Percentiles rank a stretch among this genome's conserved stretches.
These are phyloP conservation scores for Rhamphomyia laevipes DNA, from an alignment of 2,888 invertebrate genomes.

Conservation along the genomic window DNA sequence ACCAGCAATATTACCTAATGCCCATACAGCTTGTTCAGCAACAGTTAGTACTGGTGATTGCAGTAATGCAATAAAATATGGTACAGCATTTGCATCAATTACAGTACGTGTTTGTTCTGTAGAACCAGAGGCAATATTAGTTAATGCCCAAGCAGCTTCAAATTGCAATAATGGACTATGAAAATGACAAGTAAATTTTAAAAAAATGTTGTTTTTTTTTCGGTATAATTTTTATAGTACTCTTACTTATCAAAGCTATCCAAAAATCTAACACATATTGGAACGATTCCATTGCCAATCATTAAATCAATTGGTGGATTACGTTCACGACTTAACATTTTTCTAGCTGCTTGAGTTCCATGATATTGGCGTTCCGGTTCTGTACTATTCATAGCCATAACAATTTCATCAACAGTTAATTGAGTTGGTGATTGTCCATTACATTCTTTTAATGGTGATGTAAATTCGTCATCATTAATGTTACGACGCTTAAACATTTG, in stretches of 20 bases:
- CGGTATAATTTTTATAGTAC: neutral
- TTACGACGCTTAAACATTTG: constrained; percentile 85
- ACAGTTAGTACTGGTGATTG: constrained; percentile 53
- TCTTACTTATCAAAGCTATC: constrained; percentile 57
- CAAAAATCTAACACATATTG: constrained; percentile 68
- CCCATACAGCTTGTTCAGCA: constrained; percentile 94
- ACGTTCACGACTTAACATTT: constrained; percentile 75
- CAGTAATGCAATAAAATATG: constrained; percentile 63
- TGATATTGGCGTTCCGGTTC: constrained; percentile 51
- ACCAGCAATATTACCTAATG: constrained; percentile 94
- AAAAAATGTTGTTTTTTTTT: too few species aligned
- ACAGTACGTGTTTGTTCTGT: constrained; percentile 82
- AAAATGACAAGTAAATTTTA: constrained; percentile 19
- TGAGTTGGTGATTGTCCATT: constrained; percentile 36
- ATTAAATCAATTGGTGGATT: constrained; percentile 85
- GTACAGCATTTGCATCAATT: constrained; percentile 73
- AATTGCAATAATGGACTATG: constrained; percentile 70
- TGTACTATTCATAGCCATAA: constrained; percentile 53
- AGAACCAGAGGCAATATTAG: constrained; percentile 94
- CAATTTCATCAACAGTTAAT: constrained; percentile 59
- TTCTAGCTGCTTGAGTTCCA: constrained; percentile 73
- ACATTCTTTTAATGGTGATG: constrained; percentile 40
- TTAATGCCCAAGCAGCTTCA: constrained; percentile 95
- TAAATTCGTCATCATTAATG: constrained; percentile 45
- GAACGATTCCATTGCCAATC: constrained; percentile 73